These are phyloP conservation scores for Lasioglossum vierecki DNA, from an alignment of 2,888 invertebrate species.

Conservation along the genomic window DNA sequence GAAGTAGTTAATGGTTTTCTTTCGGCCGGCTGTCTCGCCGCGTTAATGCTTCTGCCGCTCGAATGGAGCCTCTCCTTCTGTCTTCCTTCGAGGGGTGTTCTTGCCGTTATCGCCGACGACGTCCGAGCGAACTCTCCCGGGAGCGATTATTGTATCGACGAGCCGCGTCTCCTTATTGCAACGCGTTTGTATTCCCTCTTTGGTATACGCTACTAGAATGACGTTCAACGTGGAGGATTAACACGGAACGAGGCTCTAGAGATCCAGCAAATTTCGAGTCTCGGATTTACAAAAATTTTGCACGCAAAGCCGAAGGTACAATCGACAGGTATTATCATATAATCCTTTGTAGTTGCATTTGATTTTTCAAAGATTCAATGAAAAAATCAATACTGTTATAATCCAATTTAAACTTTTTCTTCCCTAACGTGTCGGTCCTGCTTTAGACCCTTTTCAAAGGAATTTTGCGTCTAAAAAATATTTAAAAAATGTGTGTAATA, in stretches of 20 bases:
- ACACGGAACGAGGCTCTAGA: too few relatives aligned
- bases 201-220: not conserved
- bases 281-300: not conserved
- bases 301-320: too few relatives aligned
- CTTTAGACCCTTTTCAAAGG: too few relatives aligned
- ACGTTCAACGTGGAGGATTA: not conserved
- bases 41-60: constrained; percentile 75
- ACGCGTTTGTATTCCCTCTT: not conserved
- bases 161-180: not conserved
- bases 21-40: constrained; percentile 73
- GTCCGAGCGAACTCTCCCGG: constrained; percentile 35
- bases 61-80: constrained; percentile 67
- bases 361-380: too few relatives aligned
- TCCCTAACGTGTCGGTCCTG: too few relatives aligned
- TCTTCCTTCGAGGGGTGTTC: constrained; percentile 23
- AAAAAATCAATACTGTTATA: too few relatives aligned
- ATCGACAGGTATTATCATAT: too few relatives aligned
- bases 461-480: too few relatives aligned
- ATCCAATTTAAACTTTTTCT: too few relatives aligned
- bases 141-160: constrained; percentile 65
- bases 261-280: not conserved
- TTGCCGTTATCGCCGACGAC: constrained; percentile 16
- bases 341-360: too few relatives aligned
- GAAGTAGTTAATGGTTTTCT: constrained; percentile 81
- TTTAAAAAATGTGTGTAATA: too few relatives aligned